Conservation (phyloP, 2,113 vertebrate species). For the Otolemur garnettii region DNA sequence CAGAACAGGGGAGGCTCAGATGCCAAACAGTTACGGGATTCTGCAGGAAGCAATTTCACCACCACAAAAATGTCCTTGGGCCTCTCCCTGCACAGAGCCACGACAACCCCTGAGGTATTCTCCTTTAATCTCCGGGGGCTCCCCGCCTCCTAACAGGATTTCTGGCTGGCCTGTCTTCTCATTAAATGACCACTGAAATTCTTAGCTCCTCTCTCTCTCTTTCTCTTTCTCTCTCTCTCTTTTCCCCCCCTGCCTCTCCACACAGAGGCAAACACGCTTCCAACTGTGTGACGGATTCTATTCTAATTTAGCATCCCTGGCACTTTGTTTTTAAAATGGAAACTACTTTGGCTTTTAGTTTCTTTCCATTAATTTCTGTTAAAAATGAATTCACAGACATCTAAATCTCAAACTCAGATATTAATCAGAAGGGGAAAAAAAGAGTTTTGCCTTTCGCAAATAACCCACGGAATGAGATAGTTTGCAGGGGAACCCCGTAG, state of each 20-base stretch:
- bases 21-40: constrained; percentile 45
- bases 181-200: neutral
- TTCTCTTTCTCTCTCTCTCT: too few species aligned
- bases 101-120: neutral
- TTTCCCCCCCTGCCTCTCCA: too few species aligned
- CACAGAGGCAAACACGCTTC: neutral
- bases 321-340: constrained; percentile 41
- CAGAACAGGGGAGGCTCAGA: neutral
- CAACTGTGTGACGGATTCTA: neutral
- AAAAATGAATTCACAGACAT: neutral
- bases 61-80: constrained; percentile 75
- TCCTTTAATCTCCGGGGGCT: neutral
- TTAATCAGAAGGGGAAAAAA: constrained; percentile 26
- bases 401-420: constrained; percentile 39
- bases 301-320: neutral
- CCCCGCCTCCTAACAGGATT: neutral
- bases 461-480: neutral
- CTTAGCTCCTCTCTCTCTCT: too few species aligned
- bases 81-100: neutral
- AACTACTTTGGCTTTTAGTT: constrained; percentile 43
- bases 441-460: constrained; percentile 30
- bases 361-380: constrained; percentile 54
- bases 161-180: neutral
- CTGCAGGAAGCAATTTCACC: constrained; percentile 62
- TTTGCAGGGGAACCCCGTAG: neutral